A percentile compares a stretch with the other conserved stretches of the same genome.
These are phyloP conservation scores for Apodemus sylvaticus DNA, from an alignment of 2,113 vertebrate species.

Conservation along the genomic window DNA sequence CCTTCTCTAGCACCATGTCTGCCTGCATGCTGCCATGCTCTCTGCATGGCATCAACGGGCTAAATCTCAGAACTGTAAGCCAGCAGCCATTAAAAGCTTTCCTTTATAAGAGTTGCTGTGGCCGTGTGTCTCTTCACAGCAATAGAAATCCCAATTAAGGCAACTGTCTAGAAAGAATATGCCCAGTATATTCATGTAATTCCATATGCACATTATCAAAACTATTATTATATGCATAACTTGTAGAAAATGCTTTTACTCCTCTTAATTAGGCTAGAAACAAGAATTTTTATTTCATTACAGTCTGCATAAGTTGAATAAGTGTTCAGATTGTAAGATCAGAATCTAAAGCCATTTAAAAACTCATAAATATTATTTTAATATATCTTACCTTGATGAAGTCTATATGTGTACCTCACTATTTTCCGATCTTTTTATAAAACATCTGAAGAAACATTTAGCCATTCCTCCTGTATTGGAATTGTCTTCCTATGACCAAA, in stretches of 20 bases:
- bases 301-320: neutral
- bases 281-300: neutral
- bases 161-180: neutral
- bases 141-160: neutral
- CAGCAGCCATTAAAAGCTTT: neutral
- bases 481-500: neutral
- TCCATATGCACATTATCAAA: neutral
- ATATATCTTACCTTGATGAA: constrained; percentile 43
- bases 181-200: neutral
- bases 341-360: neutral
- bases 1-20: neutral
- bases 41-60: neutral
- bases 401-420: neutral
- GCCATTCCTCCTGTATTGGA: neutral
- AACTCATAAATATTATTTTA: neutral
- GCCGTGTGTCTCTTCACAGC: neutral
- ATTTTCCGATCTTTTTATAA: constrained; percentile 36
- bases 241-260: neutral
- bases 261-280: constrained; percentile 24
- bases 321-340: neutral
- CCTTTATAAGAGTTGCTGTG: neutral
- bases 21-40: neutral
- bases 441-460: constrained; percentile 58
- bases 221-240: neutral
- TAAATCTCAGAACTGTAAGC: neutral